These are phyloP conservation scores for Macquaria australasica DNA, from an alignment of 2,113 vertebrate species.

Conservation along the genomic window DNA sequence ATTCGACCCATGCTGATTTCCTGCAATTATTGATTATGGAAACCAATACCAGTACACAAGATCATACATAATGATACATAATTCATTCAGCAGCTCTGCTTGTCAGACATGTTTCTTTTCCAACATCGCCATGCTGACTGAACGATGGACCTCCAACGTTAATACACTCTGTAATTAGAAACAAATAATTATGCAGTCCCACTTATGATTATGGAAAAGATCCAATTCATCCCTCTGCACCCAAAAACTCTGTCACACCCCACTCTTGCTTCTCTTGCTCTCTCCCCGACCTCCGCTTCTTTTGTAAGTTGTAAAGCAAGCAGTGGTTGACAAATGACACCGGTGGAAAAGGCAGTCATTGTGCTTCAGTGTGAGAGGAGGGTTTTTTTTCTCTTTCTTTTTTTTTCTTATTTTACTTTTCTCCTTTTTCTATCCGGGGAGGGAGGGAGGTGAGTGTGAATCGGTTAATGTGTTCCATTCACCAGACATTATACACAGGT, in stretches of 20 bases:
- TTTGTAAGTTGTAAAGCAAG: slow-evolving; percentile 81
- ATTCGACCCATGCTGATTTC: background rate
- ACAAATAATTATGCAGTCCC: slow-evolving; percentile 40
- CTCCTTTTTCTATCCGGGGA: slow-evolving; percentile 36
- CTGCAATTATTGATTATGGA: background rate
- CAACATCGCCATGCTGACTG: background rate
- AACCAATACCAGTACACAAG: background rate
- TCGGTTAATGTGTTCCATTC: slow-evolving; percentile 83
- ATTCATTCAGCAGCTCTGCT: background rate
- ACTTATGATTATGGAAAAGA: slow-evolving; percentile 42
- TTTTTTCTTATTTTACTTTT: slow-evolving; percentile 68
- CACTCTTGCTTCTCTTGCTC: slow-evolving; percentile 35
- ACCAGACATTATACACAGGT: slow-evolving; percentile 81
- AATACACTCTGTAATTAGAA: slow-evolving; percentile 19
- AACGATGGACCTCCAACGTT: background rate
- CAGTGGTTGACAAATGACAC: slow-evolving; percentile 83
- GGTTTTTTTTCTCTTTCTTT: slow-evolving; percentile 5
- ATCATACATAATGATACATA: background rate
- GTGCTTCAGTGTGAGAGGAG: slow-evolving; percentile 74
- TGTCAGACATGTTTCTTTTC: background rate
- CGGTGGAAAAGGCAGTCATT: slow-evolving; percentile 80
- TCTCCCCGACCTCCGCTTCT: slow-evolving; percentile 43
- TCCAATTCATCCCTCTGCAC: slow-evolving; percentile 1
- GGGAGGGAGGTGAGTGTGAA: slow-evolving; percentile 68
- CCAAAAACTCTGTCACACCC: background rate